Percentiles rank a stretch among this genome's conserved stretches.
These are phyloP conservation scores for Lymantria dispar DNA, from an alignment of 2,888 invertebrate genomes.

Conservation along the genomic window DNA sequence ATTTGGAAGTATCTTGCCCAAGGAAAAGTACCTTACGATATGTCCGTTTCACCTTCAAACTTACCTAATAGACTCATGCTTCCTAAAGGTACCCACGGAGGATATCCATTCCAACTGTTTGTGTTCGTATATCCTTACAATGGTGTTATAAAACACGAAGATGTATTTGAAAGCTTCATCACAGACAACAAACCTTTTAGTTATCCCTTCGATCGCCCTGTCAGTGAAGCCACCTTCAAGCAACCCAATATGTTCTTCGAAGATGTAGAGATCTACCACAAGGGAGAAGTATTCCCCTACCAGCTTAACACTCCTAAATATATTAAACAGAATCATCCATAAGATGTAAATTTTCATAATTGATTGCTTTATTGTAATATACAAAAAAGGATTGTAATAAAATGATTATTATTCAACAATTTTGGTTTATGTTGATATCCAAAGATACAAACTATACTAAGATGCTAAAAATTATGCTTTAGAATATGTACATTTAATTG, in stretches of 20 bases:
- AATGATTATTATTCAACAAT: background rate
- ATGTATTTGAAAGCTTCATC: slow-evolving; percentile 45
- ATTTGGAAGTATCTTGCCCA: slow-evolving; percentile 83
- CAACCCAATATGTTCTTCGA: slow-evolving; percentile 83
- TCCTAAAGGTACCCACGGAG: slow-evolving; percentile 87
- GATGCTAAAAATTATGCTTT: too few relatives aligned
- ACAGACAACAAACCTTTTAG: slow-evolving; percentile 79
- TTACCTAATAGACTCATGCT: slow-evolving; percentile 87
- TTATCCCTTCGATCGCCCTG: slow-evolving; percentile 83
- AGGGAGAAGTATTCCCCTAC: slow-evolving; percentile 54
- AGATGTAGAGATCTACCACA: slow-evolving; percentile 80
- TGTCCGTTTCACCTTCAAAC: slow-evolving; percentile 78
- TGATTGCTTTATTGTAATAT: slow-evolving; percentile 2
- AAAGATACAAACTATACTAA: background rate
- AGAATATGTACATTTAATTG: too few relatives aligned
- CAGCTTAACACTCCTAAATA: slow-evolving; percentile 46
- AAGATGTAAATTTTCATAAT: background rate
- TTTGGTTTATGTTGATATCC: background rate
- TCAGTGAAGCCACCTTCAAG: slow-evolving; percentile 63
- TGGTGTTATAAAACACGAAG: slow-evolving; percentile 56
- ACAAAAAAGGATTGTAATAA: slow-evolving; percentile 2
- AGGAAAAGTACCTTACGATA: slow-evolving; percentile 74
- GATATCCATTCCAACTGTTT: slow-evolving; percentile 85
- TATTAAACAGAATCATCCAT: slow-evolving; percentile 25
- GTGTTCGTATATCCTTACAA: slow-evolving; percentile 83